Evolutionary conservation across 2,113 vertebrate genomes (phyloP).

Genomic region (Copsychus sechellarum): DNA sequence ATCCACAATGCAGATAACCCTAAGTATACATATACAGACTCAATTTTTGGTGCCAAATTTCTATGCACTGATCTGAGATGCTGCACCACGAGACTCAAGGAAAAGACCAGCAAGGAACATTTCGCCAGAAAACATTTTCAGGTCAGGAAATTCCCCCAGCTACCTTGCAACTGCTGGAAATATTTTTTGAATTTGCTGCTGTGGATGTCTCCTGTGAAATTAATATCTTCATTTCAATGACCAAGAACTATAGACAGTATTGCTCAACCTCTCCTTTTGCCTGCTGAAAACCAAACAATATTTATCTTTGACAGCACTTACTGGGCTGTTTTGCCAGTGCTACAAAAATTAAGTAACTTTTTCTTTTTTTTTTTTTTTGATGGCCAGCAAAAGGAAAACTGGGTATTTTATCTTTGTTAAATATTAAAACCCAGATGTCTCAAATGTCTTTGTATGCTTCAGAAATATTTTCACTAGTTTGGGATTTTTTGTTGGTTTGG

Average conservation of each 20-base stretch:
- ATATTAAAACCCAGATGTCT: neutral
- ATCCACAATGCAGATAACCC: neutral
- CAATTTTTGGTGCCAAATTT: neutral
- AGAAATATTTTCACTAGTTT: neutral
- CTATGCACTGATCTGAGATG: neutral
- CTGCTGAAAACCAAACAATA: neutral
- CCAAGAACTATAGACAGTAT: neutral
- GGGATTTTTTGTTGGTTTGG: too few species aligned
- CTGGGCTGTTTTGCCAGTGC: neutral
- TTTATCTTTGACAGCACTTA: neutral
- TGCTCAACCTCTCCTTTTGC: neutral
- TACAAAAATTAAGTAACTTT: neutral
- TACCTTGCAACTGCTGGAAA: neutral
- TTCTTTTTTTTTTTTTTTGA: neutral
- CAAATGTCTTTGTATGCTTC: neutral
- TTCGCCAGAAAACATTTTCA: neutral
- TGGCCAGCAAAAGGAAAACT: neutral
- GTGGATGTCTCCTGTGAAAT: neutral
- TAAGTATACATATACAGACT: neutral
- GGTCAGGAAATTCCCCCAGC: neutral
- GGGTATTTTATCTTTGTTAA: neutral
- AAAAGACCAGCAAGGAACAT: neutral
- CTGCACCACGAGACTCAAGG: neutral
- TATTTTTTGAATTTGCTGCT: neutral
- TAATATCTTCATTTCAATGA: neutral